Conservation (phyloP, 1,140 invertebrate species). For the Heterodera schachtii region DNA sequence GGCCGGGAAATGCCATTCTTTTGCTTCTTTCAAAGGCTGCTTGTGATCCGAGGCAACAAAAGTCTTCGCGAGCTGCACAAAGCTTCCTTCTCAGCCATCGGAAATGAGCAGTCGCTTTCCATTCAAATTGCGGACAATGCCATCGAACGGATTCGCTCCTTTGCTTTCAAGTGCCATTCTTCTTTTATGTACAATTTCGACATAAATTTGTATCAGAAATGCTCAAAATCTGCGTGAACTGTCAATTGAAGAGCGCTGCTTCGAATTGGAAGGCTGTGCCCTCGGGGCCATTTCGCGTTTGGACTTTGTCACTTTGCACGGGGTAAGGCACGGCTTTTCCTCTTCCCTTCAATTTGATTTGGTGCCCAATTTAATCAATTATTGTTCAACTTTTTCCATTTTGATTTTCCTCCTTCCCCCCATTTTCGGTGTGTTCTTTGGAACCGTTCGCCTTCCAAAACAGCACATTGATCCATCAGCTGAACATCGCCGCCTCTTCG, state of each 20-base stretch:
- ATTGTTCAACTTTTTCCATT: constrained; percentile 34
- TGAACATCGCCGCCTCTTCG: constrained; percentile 46
- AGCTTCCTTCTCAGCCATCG: constrained; percentile 48
- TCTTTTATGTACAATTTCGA: background rate
- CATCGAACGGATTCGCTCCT: constrained; percentile 44
- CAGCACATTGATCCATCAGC: constrained; percentile 39
- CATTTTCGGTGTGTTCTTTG: constrained; percentile 9
- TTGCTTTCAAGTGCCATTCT: constrained; percentile 45
- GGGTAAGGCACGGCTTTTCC: constrained; percentile 13
- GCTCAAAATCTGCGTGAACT: constrained; percentile 51
- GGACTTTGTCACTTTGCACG: constrained; percentile 53
- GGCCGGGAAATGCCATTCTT: too few relatives aligned
- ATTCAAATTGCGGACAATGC: constrained; percentile 51
- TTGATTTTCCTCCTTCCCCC: background rate
- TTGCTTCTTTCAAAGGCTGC: constrained; percentile 35
- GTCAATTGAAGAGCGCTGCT: constrained; percentile 48
- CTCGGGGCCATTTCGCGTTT: constrained; percentile 42
- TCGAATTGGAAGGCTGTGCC: constrained; percentile 43
- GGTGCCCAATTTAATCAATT: background rate
- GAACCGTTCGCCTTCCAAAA: constrained; percentile 20
- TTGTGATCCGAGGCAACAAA: constrained; percentile 41
- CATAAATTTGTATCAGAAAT: constrained; percentile 37
- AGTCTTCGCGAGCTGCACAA: constrained; percentile 45
- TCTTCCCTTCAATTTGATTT: background rate
- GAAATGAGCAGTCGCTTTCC: constrained; percentile 42